Evolutionary conservation across 2,888 invertebrate genomes (phyloP).

Genomic region (Drosophila picticornis): DNA sequence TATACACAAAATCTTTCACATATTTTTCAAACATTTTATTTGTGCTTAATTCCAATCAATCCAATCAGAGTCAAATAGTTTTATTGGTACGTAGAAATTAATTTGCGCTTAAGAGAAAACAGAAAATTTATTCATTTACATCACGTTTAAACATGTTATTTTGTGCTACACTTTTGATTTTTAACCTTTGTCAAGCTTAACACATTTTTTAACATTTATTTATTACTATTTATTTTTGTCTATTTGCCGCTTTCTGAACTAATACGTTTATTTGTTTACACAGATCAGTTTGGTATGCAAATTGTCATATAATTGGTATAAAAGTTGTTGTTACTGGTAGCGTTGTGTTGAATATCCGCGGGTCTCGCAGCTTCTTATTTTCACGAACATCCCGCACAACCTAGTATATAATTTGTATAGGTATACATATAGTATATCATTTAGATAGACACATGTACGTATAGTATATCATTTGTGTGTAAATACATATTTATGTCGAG

Average conservation of each 20-base stretch:
- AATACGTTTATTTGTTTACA: slow-evolving; percentile 13
- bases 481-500: slow-evolving; percentile 53
- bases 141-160: not conserved
- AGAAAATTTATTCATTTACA: not conserved
- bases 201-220: slow-evolving; percentile 29
- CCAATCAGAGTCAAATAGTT: not conserved
- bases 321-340: slow-evolving; percentile 9
- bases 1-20: not conserved
- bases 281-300: slow-evolving; percentile 32
- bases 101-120: not conserved
- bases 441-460: not conserved
- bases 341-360: slow-evolving; percentile 31
- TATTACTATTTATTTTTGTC: slow-evolving; percentile 22
- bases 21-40: not conserved
- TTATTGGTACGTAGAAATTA: not conserved
- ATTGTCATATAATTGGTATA: slow-evolving; percentile 19
- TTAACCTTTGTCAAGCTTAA: slow-evolving; percentile 51
- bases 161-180: slow-evolving; percentile 11
- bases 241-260: slow-evolving; percentile 7
- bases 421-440: not conserved
- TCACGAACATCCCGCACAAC: slow-evolving; percentile 34
- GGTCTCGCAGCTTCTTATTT: slow-evolving; percentile 51
- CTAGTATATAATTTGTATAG: slow-evolving; percentile 19
- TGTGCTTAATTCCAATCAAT: not conserved
- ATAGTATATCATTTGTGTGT: slow-evolving; percentile 20